Evolutionary conservation across 1,140 invertebrate genomes (phyloP), one percentile per base, ranked within the genome.

Genomic region (Diachasmimorpha longicaudata): DNA sequence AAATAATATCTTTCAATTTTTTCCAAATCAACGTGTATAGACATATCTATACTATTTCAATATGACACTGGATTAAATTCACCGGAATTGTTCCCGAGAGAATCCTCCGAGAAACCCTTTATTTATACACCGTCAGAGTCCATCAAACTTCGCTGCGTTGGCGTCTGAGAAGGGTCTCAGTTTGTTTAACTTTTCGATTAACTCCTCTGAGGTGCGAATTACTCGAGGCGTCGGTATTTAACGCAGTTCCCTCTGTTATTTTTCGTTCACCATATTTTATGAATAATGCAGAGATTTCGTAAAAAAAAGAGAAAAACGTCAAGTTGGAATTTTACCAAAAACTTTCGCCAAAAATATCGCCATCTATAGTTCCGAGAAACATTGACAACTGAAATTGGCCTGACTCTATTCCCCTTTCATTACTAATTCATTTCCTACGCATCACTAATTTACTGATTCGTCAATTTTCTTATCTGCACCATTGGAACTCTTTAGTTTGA

Each of bases 171-270:
- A 70, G 71, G 70, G 46, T 58, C 76, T 74, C 19, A 69, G 76
- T 74, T 71, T 77, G 71, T 77, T 77, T 74, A 77, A 77, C 76
- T 77, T 77, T 74, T 74, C 72, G 76, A 77, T 77, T 77, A 77
- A 55, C 72, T 77, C 69, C 48, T 77, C 72, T 39, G 46, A 63
- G 58, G 19, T 37, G 67, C 25, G 42, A 77, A 58, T 73, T 73
- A 77, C 71, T 68, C 19, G 44, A 74, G 72, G 72, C 70, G 72
- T 74, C 21, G 14, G 76, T 66, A 71, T 77, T 77, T 77, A 74
- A 72, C 76, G 72, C 71, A 71, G 37, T 21, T 48, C 68, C 42
- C 44, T 75, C 52, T 75, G 58, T 70, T 75, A 25, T 75, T 71
- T 74, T 73, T 37, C 36, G 21, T 39, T 77, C 21, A 25, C 39